A percentile compares a stretch with the other conserved stretches of the same genome.
phyloP scores from a whole-genome alignment of 2,888 invertebrate species.

The Encarsia formosa region DNA sequence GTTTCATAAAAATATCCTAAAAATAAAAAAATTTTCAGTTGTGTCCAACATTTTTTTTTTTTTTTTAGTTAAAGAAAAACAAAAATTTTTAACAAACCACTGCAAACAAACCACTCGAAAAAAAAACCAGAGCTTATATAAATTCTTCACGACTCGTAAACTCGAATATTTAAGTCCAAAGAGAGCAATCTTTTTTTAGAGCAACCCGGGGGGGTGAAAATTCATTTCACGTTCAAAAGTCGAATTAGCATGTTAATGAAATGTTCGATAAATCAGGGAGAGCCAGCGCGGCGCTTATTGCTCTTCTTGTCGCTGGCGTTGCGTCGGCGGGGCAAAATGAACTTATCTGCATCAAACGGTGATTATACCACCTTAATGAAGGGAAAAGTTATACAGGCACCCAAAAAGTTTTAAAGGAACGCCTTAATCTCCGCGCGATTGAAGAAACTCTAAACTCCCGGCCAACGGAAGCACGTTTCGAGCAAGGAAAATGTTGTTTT shows the following conservation, averaged over 20 bases:
- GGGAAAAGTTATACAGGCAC: slow-evolving; percentile 36
- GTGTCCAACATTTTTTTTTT: no score
- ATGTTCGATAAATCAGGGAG: slow-evolving; percentile 37
- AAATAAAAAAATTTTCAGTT: no score
- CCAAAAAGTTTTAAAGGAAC: slow-evolving; percentile 37
- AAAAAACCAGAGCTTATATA: no score
- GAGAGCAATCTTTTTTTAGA: background rate
- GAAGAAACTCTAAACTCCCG: slow-evolving; percentile 28
- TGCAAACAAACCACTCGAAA: no score
- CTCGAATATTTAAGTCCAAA: background rate
- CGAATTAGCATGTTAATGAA: slow-evolving; percentile 41
- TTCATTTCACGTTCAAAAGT: slow-evolving; percentile 30
- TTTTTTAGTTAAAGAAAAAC: no score
- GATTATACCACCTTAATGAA: slow-evolving; percentile 44
- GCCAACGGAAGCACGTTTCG: slow-evolving; percentile 30
- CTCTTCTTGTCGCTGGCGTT: slow-evolving; percentile 29
- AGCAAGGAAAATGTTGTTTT: no score
- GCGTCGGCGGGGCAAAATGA: slow-evolving; percentile 36
- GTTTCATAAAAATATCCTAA: no score
- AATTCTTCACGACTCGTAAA: no score
- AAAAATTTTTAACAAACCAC: no score
- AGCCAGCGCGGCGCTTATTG: slow-evolving; percentile 27
- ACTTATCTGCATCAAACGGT: slow-evolving; percentile 45
- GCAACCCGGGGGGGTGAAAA: slow-evolving; percentile 4
- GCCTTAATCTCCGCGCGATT: slow-evolving; percentile 38